phyloP scores from a whole-genome alignment of 2,888 invertebrate genomes.

The Notocelia uddmanniana region DNA sequence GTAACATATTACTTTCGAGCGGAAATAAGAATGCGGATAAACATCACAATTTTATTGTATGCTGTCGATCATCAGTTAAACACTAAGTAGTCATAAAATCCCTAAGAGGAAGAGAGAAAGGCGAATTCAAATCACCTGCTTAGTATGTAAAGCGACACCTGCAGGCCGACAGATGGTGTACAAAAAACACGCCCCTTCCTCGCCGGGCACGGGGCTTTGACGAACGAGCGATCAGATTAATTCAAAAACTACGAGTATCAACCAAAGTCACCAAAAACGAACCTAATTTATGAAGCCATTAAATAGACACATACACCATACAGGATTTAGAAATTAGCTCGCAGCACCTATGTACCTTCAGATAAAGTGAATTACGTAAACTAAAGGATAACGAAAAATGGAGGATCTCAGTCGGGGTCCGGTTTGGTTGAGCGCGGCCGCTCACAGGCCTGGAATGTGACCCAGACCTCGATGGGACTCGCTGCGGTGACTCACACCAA shows the following conservation, averaged over 20 bases:
- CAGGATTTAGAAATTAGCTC: conserved; percentile 22
- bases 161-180: conserved; percentile 76
- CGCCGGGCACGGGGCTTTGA: conserved; percentile 58
- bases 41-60: conserved; percentile 28
- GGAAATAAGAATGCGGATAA: conserved; percentile 34
- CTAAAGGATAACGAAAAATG: conserved; percentile 56
- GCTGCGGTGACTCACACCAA: conserved; percentile 75
- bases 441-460: conserved; percentile 76
- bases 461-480: conserved; percentile 78
- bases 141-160: conserved; percentile 80
- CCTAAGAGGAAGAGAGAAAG: conserved; percentile 57
- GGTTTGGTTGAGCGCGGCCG: conserved; percentile 55
- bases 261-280: conserved; percentile 58
- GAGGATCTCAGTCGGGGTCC: conserved; percentile 58
- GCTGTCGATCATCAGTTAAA: conserved; percentile 10
- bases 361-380: conserved; percentile 61
- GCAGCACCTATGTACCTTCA: conserved; percentile 14
- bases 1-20: background rate
- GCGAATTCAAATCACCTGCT: conserved; percentile 81
- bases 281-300: background rate
- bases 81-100: conserved; percentile 33
- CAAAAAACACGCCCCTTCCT: conserved; percentile 68
- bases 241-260: conserved; percentile 70
- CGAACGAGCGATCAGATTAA: conserved; percentile 53
- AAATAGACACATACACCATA: conserved; percentile 21